These are phyloP conservation scores for Helicoverpa zea DNA, from an alignment of 1,140 invertebrate genomes.

Conservation along the genomic window DNA sequence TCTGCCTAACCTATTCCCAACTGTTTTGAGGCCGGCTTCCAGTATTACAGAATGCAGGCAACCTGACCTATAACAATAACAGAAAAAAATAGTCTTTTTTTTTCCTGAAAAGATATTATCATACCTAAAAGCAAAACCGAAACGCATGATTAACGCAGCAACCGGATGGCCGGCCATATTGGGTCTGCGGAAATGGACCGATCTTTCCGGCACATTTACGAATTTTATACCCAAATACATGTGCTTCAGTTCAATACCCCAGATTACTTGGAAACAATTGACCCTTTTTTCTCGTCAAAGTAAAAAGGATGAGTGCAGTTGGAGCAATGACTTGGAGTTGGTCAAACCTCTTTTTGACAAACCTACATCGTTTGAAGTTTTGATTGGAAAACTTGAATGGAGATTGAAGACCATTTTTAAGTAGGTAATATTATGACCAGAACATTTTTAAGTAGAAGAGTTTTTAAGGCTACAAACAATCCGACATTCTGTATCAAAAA, in stretches of 20 bases:
- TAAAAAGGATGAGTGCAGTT: background rate
- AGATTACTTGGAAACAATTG: background rate
- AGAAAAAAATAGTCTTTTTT: background rate
- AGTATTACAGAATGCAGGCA: no score
- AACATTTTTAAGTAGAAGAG: background rate
- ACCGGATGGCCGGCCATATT: slow-evolving; percentile 53
- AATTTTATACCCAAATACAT: slow-evolving; percentile 45
- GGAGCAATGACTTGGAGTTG: no score
- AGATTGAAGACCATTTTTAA: no score
- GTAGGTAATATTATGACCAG: no score
- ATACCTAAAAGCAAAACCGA: slow-evolving; percentile 11
- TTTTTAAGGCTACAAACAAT: background rate
- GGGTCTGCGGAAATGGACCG: slow-evolving; percentile 43
- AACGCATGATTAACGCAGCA: slow-evolving; percentile 39
- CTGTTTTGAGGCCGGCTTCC: no score
- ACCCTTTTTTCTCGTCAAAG: background rate
- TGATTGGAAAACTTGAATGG: no score
- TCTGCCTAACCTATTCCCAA: no score
- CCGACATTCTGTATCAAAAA: no score
- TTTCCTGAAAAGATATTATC: background rate
- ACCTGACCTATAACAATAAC: no score
- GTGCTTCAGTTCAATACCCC: slow-evolving; percentile 4
- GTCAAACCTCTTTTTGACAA: no score
- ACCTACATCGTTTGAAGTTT: no score
- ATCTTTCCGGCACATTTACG: slow-evolving; percentile 51